phyloP scores from a whole-genome alignment of 2,113 vertebrate species.

The Chloroceryle aenea region DNA sequence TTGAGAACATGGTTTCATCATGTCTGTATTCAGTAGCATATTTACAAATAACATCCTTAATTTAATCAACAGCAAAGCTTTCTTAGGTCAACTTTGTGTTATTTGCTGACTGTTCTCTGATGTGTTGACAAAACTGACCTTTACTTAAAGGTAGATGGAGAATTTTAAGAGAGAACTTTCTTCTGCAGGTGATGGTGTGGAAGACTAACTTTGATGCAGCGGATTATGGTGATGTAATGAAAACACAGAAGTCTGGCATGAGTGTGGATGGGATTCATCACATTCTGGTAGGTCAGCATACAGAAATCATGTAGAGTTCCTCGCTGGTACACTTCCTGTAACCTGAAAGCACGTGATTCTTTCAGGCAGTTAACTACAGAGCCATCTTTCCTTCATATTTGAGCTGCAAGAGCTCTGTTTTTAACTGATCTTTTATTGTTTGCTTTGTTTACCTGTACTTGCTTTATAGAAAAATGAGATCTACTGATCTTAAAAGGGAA shows the following conservation, averaged over 20 bases:
- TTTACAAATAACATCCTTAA: neutral
- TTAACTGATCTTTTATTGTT: neutral
- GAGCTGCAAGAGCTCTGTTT: neutral
- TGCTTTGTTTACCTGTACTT: neutral
- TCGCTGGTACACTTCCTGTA: neutral
- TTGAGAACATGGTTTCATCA: neutral
- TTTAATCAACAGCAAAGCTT: neutral
- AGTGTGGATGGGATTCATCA: slow-evolving; percentile 17
- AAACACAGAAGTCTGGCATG: slow-evolving; percentile 49
- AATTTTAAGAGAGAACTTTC: neutral
- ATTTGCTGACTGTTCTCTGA: neutral
- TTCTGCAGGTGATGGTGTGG: slow-evolving; percentile 93
- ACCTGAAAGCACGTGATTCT: neutral
- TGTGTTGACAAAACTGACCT: neutral
- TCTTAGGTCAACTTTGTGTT: neutral
- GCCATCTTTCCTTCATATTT: neutral
- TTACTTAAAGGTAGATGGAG: neutral
- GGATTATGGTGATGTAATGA: slow-evolving; percentile 72
- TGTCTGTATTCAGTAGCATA: neutral
- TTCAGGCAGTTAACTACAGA: neutral
- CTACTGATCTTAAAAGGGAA: neutral
- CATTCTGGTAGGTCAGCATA: slow-evolving; percentile 45
- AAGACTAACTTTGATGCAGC: slow-evolving; percentile 89
- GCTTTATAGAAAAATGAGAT: neutral
- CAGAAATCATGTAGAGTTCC: neutral